Evolutionary conservation across 2,797 vertebrate species (phyloP).

Genomic region (Tenualosa ilisha): DNA sequence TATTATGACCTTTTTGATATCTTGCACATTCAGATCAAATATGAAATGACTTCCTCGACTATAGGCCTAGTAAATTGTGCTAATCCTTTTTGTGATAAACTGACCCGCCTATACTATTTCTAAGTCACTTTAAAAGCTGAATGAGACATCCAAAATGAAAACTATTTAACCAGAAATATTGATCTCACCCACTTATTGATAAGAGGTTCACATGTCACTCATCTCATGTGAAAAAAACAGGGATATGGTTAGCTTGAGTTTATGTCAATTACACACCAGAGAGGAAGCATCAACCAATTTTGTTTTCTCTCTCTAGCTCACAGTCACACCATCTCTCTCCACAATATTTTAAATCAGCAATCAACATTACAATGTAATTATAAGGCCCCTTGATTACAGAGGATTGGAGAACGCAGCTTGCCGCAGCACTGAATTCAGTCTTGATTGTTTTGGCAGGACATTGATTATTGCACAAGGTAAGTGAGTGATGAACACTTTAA

Average conservation of each 20-base stretch:
- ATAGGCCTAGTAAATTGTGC: no score
- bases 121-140: no score
- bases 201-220: not conserved
- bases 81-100: no score
- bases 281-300: not conserved
- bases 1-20: no score
- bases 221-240: not conserved
- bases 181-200: no score
- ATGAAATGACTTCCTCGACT: no score
- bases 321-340: not conserved
- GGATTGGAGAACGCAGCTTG: constrained; percentile 25
- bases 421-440: constrained; percentile 11
- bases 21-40: no score
- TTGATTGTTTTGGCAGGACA: constrained; percentile 37
- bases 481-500: constrained; percentile 40
- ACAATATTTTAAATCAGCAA: constrained; percentile 38
- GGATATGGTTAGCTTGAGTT: not conserved
- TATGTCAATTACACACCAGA: not conserved
- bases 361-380: constrained; percentile 42
- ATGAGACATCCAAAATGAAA: no score
- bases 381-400: constrained; percentile 14
- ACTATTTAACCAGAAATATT: no score
- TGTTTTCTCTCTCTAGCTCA: not conserved
- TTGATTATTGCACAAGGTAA: constrained; percentile 36
- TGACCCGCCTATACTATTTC: no score